Evolutionary conservation across 2,113 vertebrate species (phyloP).

Genomic region (Clarias macrocephalus): DNA sequence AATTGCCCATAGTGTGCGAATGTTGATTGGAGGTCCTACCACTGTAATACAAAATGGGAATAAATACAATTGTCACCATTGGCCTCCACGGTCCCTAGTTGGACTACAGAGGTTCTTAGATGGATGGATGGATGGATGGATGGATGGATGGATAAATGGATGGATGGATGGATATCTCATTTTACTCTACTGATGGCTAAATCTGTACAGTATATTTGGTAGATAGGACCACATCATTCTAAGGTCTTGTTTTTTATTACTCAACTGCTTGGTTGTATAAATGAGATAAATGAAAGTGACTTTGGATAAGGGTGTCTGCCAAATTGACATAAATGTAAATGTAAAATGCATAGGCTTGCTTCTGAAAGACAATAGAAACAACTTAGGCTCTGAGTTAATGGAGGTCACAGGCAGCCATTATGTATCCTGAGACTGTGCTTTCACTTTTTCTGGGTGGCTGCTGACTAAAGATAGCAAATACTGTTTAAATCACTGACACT

Average conservation of each 20-base stretch:
- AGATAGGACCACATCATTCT: neutral
- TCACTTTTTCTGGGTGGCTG: conserved; percentile 31
- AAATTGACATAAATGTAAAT: no score
- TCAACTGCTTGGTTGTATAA: no score
- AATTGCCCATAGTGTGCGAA: no score
- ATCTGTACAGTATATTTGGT: neutral
- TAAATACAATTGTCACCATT: no score
- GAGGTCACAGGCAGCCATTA: conserved; percentile 57
- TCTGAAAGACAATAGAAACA: conserved; percentile 57
- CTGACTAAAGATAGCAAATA: conserved; percentile 30
- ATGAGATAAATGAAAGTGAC: no score
- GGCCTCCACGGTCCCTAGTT: no score
- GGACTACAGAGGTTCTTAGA: no score
- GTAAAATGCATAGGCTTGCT: conserved; percentile 49
- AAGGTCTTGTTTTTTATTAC: neutral
- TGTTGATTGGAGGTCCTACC: no score
- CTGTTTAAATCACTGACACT: conserved; percentile 24
- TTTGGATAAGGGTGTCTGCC: no score
- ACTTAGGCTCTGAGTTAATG: conserved; percentile 57
- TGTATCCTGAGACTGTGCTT: conserved; percentile 26
- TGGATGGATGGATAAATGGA: no score
- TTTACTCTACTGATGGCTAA: neutral
- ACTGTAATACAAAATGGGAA: no score
- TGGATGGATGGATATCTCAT: neutral
- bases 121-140: no score